These are phyloP conservation scores for Nyleta sp. DNA, from an alignment of 2,888 invertebrate species.

Conservation along the genomic window DNA sequence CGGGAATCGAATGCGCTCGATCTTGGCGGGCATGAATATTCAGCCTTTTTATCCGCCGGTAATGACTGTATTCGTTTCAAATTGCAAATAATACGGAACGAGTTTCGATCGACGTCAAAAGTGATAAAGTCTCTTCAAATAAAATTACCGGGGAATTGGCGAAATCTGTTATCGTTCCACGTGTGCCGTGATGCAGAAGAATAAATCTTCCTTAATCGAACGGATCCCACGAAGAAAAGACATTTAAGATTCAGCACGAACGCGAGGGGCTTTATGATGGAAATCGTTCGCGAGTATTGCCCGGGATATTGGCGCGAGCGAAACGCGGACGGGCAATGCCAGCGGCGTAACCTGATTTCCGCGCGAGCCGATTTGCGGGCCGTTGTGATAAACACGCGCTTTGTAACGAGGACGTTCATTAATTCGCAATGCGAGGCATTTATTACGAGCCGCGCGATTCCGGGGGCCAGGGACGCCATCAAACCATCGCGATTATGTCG, in stretches of 20 bases:
- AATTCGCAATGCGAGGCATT: no score
- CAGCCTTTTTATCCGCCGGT: slow-evolving; percentile 30
- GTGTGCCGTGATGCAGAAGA: slow-evolving; percentile 54
- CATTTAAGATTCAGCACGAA: slow-evolving; percentile 52
- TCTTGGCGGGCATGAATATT: slow-evolving; percentile 40
- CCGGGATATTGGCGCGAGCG: no score
- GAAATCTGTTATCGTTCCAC: slow-evolving; percentile 57
- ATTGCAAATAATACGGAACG: slow-evolving; percentile 50
- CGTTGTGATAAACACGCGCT: no score
- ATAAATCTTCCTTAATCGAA: slow-evolving; percentile 62
- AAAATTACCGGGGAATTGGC: slow-evolving; percentile 46
- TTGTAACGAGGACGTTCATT: no score
- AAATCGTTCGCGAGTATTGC: slow-evolving; percentile 37
- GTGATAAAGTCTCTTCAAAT: slow-evolving; percentile 45
- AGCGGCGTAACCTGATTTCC: no score
- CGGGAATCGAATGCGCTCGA: slow-evolving; percentile 26
- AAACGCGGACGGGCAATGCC: no score
- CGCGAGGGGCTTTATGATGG: slow-evolving; percentile 51
- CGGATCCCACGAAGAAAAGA: slow-evolving; percentile 42
- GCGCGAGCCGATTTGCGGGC: no score
- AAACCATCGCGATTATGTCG: no score
- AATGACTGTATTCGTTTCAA: slow-evolving; percentile 51
- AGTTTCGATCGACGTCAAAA: slow-evolving; percentile 36
- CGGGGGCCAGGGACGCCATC: no score
- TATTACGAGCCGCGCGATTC: no score